These are phyloP conservation scores for Platynereis dumerilii DNA, from an alignment of 2,888 invertebrate genomes.

Conservation along the genomic window DNA sequence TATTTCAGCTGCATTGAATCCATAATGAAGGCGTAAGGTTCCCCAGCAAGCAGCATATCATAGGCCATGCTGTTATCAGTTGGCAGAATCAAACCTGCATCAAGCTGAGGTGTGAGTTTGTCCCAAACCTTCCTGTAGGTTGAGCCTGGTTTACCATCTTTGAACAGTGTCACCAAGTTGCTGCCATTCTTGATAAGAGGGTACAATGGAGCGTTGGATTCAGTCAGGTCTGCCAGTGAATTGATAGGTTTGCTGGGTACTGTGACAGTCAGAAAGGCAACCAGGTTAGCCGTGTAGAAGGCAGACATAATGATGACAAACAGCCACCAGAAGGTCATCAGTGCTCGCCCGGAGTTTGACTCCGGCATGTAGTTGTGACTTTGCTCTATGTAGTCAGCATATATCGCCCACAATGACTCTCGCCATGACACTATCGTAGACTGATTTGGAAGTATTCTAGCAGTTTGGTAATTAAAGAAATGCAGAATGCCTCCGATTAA, in stretches of 20 bases:
- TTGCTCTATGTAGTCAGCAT: conserved; percentile 43
- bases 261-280: conserved; percentile 42
- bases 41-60: too few species aligned
- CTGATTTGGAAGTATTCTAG: conserved; percentile 27
- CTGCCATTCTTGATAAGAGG: conserved; percentile 36
- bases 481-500: conserved; percentile 39
- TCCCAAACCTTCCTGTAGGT: too few species aligned
- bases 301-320: conserved; percentile 42
- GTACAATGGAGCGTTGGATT: conserved; percentile 28
- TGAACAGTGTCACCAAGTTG: conserved; percentile 12
- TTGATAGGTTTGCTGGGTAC: conserved; percentile 38
- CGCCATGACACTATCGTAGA: too few species aligned
- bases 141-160: neutral
- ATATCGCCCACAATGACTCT: conserved; percentile 38
- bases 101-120: too few species aligned
- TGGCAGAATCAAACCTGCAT: too few species aligned
- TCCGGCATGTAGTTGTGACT: conserved; percentile 29
- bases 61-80: too few species aligned
- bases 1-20: too few species aligned
- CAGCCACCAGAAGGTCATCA: conserved; percentile 43
- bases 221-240: conserved; percentile 37
- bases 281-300: conserved; percentile 44
- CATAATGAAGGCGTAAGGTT: too few species aligned
- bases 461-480: conserved; percentile 31
- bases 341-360: conserved; percentile 34